Evolutionary conservation across 2,888 invertebrate species (phyloP).

Genomic region (Cheilosia scutellata): DNA sequence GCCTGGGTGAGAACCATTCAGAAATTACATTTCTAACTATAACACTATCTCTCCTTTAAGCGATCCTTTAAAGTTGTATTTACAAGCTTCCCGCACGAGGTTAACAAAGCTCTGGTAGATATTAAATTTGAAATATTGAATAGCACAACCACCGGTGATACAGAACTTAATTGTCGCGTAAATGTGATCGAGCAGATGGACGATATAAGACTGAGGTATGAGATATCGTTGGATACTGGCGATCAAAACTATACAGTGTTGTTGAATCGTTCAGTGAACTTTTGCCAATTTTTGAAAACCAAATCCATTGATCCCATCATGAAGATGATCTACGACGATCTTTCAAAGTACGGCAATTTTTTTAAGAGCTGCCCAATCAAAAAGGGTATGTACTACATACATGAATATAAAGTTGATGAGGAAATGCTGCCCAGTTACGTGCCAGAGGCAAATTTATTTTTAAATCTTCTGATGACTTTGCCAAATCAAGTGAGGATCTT

Average conservation of each 20-base stretch:
- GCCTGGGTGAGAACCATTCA: constrained; percentile 79
- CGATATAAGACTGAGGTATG: constrained; percentile 77
- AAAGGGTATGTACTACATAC: constrained; percentile 78
- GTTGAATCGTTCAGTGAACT: constrained; percentile 77
- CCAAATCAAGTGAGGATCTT: constrained; percentile 77
- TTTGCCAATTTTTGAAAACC: constrained; percentile 80
- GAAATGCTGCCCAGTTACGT: constrained; percentile 81
- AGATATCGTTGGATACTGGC: constrained; percentile 77
- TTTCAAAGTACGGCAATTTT: constrained; percentile 79
- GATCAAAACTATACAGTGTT: constrained; percentile 78
- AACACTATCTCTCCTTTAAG: constrained; percentile 72
- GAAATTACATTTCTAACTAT: constrained; percentile 1
- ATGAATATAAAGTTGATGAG: constrained; percentile 80
- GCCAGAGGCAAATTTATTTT: constrained; percentile 80
- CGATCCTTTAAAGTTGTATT: constrained; percentile 81
- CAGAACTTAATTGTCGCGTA: constrained; percentile 76
- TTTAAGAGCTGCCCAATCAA: constrained; percentile 80
- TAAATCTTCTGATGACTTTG: constrained; percentile 73
- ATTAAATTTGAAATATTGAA: constrained; percentile 79
- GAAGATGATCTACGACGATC: constrained; percentile 79
- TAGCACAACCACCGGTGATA: constrained; percentile 70
- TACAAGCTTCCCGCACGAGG: constrained; percentile 77
- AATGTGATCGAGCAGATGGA: constrained; percentile 78
- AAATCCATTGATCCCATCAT: constrained; percentile 78
- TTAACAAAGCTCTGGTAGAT: constrained; percentile 78